Conservation (phyloP, 2,113 vertebrate genomes). For the Otis tarda region DNA sequence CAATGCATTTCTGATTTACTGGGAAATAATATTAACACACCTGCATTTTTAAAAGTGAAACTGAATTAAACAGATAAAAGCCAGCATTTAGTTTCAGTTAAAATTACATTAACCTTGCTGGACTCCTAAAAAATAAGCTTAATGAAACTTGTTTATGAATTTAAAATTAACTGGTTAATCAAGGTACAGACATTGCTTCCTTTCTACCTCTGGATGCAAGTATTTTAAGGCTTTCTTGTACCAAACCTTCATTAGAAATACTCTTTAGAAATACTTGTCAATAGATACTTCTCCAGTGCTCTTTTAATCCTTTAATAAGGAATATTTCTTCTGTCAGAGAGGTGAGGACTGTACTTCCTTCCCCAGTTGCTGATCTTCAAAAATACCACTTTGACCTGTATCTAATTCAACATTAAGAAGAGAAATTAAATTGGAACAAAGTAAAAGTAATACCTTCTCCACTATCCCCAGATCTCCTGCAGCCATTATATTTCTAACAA, state of each 20-base stretch:
- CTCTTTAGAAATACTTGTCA: background rate
- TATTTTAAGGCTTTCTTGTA: background rate
- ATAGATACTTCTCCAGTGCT: background rate
- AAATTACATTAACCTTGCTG: background rate
- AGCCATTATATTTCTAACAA: constrained; percentile 87
- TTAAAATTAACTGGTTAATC: background rate
- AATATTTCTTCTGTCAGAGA: background rate
- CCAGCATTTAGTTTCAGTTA: background rate
- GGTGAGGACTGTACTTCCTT: background rate
- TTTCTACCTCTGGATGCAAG: background rate
- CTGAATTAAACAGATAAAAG: background rate
- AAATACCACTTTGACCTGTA: background rate
- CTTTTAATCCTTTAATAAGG: background rate
- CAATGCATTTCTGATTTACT: background rate
- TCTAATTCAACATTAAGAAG: background rate
- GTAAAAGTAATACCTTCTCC: constrained; percentile 84
- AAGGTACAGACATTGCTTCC: background rate
- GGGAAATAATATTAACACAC: background rate
- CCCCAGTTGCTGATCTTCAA: background rate
- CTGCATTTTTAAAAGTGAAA: background rate
- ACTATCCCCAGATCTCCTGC: constrained; percentile 91
- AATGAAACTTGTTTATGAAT: background rate
- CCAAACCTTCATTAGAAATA: background rate
- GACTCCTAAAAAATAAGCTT: background rate
- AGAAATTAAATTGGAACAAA: background rate